These are phyloP conservation scores for Rhizoglyphus robini DNA, from an alignment of 1,140 invertebrate species.

Conservation along the genomic window DNA sequence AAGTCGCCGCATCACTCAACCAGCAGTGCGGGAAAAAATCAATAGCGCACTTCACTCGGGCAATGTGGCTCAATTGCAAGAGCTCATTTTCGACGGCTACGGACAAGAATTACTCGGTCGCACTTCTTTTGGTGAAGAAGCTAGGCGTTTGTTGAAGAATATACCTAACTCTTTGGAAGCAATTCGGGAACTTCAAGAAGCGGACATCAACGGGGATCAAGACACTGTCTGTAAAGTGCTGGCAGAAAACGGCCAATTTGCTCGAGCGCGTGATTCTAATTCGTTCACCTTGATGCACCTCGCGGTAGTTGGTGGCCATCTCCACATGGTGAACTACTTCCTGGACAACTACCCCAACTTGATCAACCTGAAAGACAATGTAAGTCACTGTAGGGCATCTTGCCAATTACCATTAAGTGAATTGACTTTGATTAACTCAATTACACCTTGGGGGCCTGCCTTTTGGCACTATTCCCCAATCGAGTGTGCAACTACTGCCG, in stretches of 20 bases:
- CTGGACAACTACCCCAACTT: constrained; percentile 20
- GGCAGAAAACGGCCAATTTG: constrained; percentile 29
- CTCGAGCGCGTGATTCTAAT: constrained; percentile 30
- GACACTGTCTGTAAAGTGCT: constrained; percentile 29
- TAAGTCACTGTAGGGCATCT: constrained; percentile 12
- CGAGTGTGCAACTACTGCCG: no score
- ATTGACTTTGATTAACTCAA: no score
- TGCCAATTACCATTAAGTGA: no score
- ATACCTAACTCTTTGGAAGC: constrained; percentile 31
- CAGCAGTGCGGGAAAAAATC: constrained; percentile 27
- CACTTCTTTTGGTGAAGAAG: constrained; percentile 36
- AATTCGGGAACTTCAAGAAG: constrained; percentile 32
- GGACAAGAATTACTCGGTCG: constrained; percentile 35
- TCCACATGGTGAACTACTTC: constrained; percentile 26
- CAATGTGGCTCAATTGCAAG: constrained; percentile 35
- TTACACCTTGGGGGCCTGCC: no score
- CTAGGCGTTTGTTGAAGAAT: constrained; percentile 32
- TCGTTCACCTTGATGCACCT: constrained; percentile 33
- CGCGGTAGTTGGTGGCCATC: constrained; percentile 25
- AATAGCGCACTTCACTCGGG: constrained; percentile 30
- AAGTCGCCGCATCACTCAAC: constrained; percentile 7
- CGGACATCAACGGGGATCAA: constrained; percentile 33
- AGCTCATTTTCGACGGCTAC: constrained; percentile 37
- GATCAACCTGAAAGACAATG: constrained; percentile 24
- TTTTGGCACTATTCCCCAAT: no score